A percentile compares a stretch with the other conserved stretches of the same genome.
Evolutionary conservation across 1,140 invertebrate genomes (phyloP).

Genomic region (Panagrolaimus sp.): DNA sequence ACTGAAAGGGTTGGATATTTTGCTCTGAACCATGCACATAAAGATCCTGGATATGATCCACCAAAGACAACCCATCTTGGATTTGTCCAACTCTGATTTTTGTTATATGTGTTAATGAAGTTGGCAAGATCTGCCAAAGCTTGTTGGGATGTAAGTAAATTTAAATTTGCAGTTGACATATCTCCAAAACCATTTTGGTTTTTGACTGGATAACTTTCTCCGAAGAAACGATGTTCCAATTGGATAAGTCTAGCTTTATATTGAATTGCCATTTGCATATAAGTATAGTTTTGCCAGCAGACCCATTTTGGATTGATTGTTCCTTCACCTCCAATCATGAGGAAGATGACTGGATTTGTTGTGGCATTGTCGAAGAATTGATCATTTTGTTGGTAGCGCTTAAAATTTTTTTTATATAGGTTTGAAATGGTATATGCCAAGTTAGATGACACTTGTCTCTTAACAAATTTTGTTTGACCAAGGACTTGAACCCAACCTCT

Average conservation of each 20-base stretch:
- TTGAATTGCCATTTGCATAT: not conserved
- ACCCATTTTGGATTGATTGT: not conserved
- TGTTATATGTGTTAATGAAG: constrained; percentile 71
- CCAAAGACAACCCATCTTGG: constrained; percentile 83
- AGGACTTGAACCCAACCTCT: no score
- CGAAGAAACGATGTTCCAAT: constrained; percentile 17
- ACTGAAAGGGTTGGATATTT: constrained; percentile 83
- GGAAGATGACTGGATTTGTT: constrained; percentile 26
- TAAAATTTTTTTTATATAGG: no score
- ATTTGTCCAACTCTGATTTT: constrained; percentile 65
- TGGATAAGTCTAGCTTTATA: not conserved
- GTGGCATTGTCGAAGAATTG: constrained; percentile 18
- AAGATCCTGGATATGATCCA: constrained; percentile 77
- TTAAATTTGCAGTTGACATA: constrained; percentile 71
- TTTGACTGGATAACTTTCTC: not conserved
- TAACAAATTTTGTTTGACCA: no score
- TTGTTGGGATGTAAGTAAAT: constrained; percentile 76
- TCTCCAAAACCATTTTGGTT: not conserved
- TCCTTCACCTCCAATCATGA: constrained; percentile 38
- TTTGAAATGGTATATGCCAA: no score
- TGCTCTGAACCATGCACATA: constrained; percentile 78
- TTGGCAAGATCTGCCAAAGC: constrained; percentile 78
- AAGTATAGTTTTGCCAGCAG: not conserved
- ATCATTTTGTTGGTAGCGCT: constrained; percentile 16
- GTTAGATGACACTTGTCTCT: no score